phyloP scores from a whole-genome alignment of 2,888 invertebrate species.

The Archips crataeganus region DNA sequence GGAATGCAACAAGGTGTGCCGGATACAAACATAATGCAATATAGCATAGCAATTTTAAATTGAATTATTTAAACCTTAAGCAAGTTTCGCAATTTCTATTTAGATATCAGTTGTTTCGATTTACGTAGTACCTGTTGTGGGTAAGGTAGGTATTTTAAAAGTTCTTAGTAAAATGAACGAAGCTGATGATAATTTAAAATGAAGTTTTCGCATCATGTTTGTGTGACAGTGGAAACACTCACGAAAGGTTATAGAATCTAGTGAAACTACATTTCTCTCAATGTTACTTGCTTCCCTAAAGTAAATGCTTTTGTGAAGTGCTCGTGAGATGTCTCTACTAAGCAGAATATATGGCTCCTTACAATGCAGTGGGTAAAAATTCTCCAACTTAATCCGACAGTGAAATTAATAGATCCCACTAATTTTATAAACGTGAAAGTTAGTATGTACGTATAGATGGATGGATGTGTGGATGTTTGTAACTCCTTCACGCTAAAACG shows the following conservation, averaged over 20 bases:
- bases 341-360: not conserved
- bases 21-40: constrained; percentile 51
- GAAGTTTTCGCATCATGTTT: no score
- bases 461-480: no score
- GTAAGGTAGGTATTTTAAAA: not conserved
- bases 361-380: not conserved
- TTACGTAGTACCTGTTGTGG: constrained; percentile 7
- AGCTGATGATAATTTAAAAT: no score
- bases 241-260: no score
- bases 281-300: no score
- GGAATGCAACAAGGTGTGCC: constrained; percentile 56
- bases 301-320: no score
- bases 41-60: constrained; percentile 20
- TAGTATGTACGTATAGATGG: no score
- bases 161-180: not conserved
- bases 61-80: constrained; percentile 24
- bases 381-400: not conserved
- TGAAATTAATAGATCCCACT: not conserved
- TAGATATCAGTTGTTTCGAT: constrained; percentile 21
- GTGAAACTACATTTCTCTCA: no score
- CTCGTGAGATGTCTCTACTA: not conserved
- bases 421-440: no score
- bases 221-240: no score
- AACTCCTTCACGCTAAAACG: no score
- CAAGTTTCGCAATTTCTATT: constrained; percentile 27